A percentile compares a stretch with the other conserved stretches of the same genome.
These are phyloP conservation scores for Rhabditoides inermis DNA, from an alignment of 2,888 invertebrate genomes.

Conservation along the genomic window DNA sequence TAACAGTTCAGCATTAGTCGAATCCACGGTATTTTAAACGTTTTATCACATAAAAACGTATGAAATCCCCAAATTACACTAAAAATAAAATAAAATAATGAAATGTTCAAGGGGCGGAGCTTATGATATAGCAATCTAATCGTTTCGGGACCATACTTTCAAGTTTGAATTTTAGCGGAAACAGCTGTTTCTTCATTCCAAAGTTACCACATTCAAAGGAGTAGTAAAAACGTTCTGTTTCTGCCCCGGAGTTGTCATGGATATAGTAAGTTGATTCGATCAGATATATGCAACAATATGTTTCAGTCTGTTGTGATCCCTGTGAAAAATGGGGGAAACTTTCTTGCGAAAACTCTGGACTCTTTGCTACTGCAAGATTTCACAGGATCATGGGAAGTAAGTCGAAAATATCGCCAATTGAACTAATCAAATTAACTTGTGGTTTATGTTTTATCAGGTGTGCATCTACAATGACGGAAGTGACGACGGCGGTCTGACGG, in stretches of 20 bases:
- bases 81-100: too few species aligned
- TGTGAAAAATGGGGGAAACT: slow-evolving; percentile 32
- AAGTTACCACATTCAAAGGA: too few species aligned
- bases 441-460: slow-evolving; percentile 17
- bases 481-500: slow-evolving; percentile 26
- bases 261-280: not conserved
- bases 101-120: too few species aligned
- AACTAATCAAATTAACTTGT: not conserved
- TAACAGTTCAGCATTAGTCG: too few species aligned
- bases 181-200: too few species aligned
- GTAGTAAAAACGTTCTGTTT: not conserved
- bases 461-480: slow-evolving; percentile 41
- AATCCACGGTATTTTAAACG: too few species aligned
- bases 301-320: slow-evolving; percentile 34
- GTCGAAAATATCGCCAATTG: not conserved
- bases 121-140: too few species aligned
- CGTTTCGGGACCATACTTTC: too few species aligned
- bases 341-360: slow-evolving; percentile 25
- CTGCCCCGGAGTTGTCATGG: not conserved
- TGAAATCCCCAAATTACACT: too few species aligned
- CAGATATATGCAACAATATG: not conserved
- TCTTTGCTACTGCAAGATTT: slow-evolving; percentile 26
- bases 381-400: slow-evolving; percentile 5
- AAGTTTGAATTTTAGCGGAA: too few species aligned
- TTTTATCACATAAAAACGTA: too few species aligned